Evolutionary conservation across 2,113 vertebrate species (phyloP), one percentile per base, ranked within the genome.

Genomic region (Anhinga anhinga): DNA sequence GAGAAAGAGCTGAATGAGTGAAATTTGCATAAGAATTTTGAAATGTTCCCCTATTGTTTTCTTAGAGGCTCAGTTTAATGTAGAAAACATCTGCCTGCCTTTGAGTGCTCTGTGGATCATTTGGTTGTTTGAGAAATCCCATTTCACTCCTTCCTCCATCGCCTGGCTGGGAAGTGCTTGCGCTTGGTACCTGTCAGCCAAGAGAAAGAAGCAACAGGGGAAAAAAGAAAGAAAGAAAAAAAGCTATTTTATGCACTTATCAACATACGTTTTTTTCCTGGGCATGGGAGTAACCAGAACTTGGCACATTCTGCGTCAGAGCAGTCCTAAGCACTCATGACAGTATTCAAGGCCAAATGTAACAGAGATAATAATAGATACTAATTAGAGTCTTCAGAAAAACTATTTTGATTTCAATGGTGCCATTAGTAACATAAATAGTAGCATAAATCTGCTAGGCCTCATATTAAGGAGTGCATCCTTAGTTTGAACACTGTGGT

Each of bases 11-110:
- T 92, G 88, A 95, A 86, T 65, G 76, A 82, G 38, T 67, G 36
- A 95, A 81, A 96, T 92, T 95, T 92, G 72, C 90, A 56, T 81
- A 69, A 91, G 65, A 92, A 91, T 95, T 91, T 91, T 91, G 70
- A 91, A 90, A 84, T 86, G 55, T 81, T 93, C 71, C 76, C 76
- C 38, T 81, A 30, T 76, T 96, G 80, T 91, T 97, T 97, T 95
- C 86, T 92, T 91, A 95, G 65, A 96, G 61, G 36, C 80, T 93
- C 65, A n/a, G 36, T 84, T 88, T 92, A 92, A 95, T 76, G 69
- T 44, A 53, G 40, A 91, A 88, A 95, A 91, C 94, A 97, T 95
- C 95, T 96, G 88, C 14, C 36, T 91, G 65, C 44, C 34, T 91
- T 67, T 78, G 55, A 95, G 80, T 56, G 34, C 38, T 95, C 56